Evolutionary conservation across 1,140 invertebrate species (phyloP), one percentile per base, ranked within the genome.

Genomic region (Drosophila auraria): DNA sequence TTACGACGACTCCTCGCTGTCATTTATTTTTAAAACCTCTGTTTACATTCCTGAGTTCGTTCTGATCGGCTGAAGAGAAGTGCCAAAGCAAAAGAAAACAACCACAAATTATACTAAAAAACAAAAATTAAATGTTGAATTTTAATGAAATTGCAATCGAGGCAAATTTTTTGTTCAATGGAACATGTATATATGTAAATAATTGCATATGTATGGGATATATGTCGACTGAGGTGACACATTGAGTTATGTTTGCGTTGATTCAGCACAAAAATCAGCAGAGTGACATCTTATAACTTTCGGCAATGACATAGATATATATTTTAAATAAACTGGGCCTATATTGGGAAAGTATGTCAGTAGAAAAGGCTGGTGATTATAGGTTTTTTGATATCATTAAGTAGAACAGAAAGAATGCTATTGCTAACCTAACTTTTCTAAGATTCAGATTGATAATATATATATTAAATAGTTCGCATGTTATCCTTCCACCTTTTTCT

Each of bases 171-270:
- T 62, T 82, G 42, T 61, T 76, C 54, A 33, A 50, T 59, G 54
- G 30, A 64, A 64, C 44, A 57, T 49, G 2, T 15, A 33, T n/a
- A 47, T 63, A 42, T 56, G 49, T 36, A 57, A 15, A 25, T 30
- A 33, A 57, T 17, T 53, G 23, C 27, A 65, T 62, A 53, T 42
- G 62, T 58, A 73, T 56, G 44, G 49, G 59, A 60, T 47, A 72
- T 47, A 65, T 75, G 51, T 79, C 81, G 72, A 70, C 58, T 68
- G 62, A 84, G 84, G 84, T 89, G 86, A 90, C 84, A 90, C 78
- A 84, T 81, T 84, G 70, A 90, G 62, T 82, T 79, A 72, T 90
- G 74, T 84, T 89, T 89, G 74, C 54, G 68, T 76, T 84, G 78
- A 71, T 63, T 84, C 86, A 90, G 86, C 84, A 78, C 45, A 84